Percentiles rank a stretch among this genome's conserved stretches.
Evolutionary conservation across 2,888 invertebrate genomes (phyloP).

Genomic region (Orthosia incerta): DNA sequence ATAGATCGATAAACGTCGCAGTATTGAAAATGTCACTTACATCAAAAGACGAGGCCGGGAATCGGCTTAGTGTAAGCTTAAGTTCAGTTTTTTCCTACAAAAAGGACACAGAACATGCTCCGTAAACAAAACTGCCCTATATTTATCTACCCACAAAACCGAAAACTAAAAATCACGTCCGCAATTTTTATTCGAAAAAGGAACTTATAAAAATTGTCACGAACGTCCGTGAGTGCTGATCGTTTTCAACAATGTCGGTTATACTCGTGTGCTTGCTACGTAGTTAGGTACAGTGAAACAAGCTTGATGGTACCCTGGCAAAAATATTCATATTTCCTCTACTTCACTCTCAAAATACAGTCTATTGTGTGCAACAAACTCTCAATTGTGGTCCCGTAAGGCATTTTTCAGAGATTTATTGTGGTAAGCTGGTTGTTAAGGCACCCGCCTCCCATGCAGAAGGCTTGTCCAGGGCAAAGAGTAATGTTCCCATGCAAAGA

Average conservation of each 20-base stretch:
- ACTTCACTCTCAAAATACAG: too few species aligned
- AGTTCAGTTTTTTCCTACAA: constrained; percentile 27
- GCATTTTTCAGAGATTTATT: too few species aligned
- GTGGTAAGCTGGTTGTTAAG: too few species aligned
- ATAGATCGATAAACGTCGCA: background rate
- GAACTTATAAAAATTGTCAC: constrained; percentile 58
- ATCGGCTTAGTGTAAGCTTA: constrained; percentile 32
- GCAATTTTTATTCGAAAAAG: constrained; percentile 41
- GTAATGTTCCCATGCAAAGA: too few species aligned
- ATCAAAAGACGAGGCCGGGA: constrained; percentile 3
- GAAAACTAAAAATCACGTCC: constrained; percentile 41
- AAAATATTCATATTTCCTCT: background rate
- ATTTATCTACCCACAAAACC: constrained; percentile 26
- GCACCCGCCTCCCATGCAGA: too few species aligned
- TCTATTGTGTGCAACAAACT: too few species aligned
- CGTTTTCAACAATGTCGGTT: constrained; percentile 54
- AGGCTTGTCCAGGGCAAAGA: too few species aligned
- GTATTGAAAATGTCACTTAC: constrained; percentile 24
- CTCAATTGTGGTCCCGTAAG: too few species aligned
- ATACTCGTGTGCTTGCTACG: constrained; percentile 39
- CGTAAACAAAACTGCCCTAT: constrained; percentile 26
- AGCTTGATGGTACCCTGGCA: background rate
- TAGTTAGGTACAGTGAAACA: constrained; percentile 18
- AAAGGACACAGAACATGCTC: constrained; percentile 21
- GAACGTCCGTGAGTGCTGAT: constrained; percentile 53